These are phyloP conservation scores for Natrix natrix DNA, from an alignment of 2,797 vertebrate genomes.

Conservation along the genomic window DNA sequence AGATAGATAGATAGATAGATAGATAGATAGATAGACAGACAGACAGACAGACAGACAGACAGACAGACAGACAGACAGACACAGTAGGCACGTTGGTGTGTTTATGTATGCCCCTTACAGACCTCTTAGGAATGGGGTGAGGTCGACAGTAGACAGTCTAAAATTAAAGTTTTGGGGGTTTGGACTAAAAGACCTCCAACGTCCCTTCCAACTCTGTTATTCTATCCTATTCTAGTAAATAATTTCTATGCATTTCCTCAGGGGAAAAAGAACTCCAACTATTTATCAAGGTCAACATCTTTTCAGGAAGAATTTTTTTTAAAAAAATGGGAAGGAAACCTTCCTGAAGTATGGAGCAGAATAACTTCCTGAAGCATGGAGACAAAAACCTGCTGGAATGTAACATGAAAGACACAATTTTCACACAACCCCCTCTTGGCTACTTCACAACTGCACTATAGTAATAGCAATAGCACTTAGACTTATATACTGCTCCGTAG, in stretches of 20 bases:
- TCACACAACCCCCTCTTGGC: neutral
- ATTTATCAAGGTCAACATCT: neutral
- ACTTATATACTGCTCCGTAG: neutral
- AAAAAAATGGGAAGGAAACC: neutral
- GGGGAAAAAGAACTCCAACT: neutral
- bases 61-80: no score
- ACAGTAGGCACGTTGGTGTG: no score
- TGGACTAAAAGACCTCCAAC: no score
- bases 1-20: no score
- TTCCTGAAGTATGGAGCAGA: neutral
- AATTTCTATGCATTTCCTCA: neutral
- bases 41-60: no score
- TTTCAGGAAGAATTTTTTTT: neutral
- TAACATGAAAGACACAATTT: neutral
- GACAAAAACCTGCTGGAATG: neutral
- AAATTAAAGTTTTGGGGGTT: no score
- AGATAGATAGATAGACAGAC: no score
- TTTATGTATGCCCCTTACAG: no score
- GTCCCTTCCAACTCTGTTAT: no score
- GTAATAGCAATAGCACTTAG: neutral
- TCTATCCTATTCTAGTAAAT: neutral
- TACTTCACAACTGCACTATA: neutral
- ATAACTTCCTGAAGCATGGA: neutral
- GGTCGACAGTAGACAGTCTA: no score
- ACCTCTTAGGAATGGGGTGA: no score